Base-by-base conservation (phyloP, 2,888 invertebrate species). In the Acanthococcus lagerstroemiae region DNA sequence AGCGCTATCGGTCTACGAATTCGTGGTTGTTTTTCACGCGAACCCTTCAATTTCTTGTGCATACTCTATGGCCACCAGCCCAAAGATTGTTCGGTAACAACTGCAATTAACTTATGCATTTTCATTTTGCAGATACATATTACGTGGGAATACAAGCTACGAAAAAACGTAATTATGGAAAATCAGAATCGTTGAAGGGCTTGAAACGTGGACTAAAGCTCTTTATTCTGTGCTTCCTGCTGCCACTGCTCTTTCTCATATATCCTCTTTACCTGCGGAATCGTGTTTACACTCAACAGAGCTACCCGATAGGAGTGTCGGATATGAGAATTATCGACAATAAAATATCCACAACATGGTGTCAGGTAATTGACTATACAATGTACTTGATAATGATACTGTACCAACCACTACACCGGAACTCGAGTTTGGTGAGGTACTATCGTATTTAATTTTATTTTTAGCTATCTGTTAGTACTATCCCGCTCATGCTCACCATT, bases 291-390 rank as follows among this genome's bases (percentile, higher is more conserved):
- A 82, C 83, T 17, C 82, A 84, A 5, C 85, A 86, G 73, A 78
- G 85, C 72, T 87, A 87, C 72, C 86, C 87, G 0, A 78, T 88
- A 74, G 84, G 85, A 22, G 83, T 85, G 77, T 86, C 87, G 0
- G 88, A 88, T 74, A 87, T 87, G 83, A 77, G 87, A 68, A 78
- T 88, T 67, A 80, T 88, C 69, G 87, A 88, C 74, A 82, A 82
- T 72, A 83, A 81, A 77, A 82, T 88, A 70, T 88, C 88, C 1
- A 86, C 88, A 1, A 84, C 84, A 19, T 88, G 88, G 88, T 88
- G 88, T 73, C 86, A 88, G 82, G 87, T 87, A 76, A 76, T 74
- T 71, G n/a, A n/a, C n/a, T n/a, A n/a, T n/a, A n/a, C n/a, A n/a
- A n/a, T n/a, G n/a, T n/a, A n/a, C n/a, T n/a, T n/a, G n/a, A n/a